Percentiles rank a stretch among this genome's conserved stretches.
Conservation (phyloP, 2,113 vertebrate genomes). For the Peromyscus californicus region DNA sequence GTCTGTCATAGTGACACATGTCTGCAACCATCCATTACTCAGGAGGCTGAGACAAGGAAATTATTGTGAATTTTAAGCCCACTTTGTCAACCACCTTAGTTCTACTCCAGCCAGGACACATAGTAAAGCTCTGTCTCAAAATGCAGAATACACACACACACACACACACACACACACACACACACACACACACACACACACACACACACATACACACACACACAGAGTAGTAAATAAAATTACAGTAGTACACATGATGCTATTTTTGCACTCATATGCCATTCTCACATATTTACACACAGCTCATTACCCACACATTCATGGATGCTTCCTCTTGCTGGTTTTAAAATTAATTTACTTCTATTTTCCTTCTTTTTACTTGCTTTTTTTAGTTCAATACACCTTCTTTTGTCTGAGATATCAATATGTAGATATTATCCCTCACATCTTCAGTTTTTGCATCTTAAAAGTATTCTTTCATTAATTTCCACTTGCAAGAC, state of each 20-base stretch:
- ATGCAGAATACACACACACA: not conserved
- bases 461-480: not conserved
- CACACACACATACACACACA: too few species aligned
- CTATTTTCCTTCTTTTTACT: not conserved
- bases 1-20: too few species aligned
- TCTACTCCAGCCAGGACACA: not conserved
- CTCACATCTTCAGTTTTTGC: not conserved
- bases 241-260: too few species aligned
- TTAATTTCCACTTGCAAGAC: not conserved
- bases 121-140: not conserved
- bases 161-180: not conserved
- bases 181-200: not conserved
- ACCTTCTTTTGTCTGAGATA: not conserved
- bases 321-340: not conserved
- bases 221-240: too few species aligned
- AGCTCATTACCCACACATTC: not conserved
- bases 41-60: not conserved
- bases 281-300: not conserved
- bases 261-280: not conserved
- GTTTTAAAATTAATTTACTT: not conserved
- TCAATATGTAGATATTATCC: too few species aligned
- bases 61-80: not conserved
- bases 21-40: not conserved
- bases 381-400: not conserved
- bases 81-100: too few species aligned